phyloP scores from a whole-genome alignment of 92 coral and sea anemone species.

The Porites rus region DNA sequence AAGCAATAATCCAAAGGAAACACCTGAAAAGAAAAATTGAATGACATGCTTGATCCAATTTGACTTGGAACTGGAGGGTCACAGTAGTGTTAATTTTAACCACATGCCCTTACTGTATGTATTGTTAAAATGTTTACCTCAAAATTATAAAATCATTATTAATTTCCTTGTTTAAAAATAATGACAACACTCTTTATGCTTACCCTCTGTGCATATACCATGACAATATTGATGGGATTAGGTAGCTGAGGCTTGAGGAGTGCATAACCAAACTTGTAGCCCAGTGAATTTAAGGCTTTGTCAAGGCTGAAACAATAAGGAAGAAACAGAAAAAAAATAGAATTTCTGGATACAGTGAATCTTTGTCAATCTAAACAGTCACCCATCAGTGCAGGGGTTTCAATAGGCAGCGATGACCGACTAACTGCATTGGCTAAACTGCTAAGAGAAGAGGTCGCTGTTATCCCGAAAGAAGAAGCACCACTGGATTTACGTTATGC shows the following conservation, averaged over 20 bases:
- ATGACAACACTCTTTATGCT: neutral
- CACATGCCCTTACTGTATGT: too few species aligned
- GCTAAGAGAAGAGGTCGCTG: too few species aligned
- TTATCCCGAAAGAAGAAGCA: too few species aligned
- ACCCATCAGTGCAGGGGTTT: too few species aligned
- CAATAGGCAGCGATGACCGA: too few species aligned
- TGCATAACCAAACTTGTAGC: slow-evolving; percentile 93
- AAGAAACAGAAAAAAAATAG: neutral
- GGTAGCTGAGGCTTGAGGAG: slow-evolving; percentile 84
- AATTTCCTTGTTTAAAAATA: neutral
- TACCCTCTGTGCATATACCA: slow-evolving; percentile 97
- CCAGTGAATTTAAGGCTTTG: slow-evolving; percentile 93
- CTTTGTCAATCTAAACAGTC: too few species aligned
- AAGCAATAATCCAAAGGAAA: slow-evolving; percentile 96
- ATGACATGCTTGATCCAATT: too few species aligned
- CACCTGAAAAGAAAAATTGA: slow-evolving; percentile 57
- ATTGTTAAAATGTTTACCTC: neutral
- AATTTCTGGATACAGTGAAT: too few species aligned
- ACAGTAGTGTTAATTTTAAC: too few species aligned
- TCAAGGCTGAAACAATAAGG: slow-evolving; percentile 73
- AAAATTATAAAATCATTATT: neutral
- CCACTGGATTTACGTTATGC: too few species aligned
- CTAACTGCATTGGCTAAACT: too few species aligned
- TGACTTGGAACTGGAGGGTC: too few species aligned
- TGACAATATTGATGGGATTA: slow-evolving; percentile 93